Evolutionary conservation across 2,797 vertebrate species (phyloP), one percentile per base, ranked within the genome.

Genomic region (Lophius americanus): DNA sequence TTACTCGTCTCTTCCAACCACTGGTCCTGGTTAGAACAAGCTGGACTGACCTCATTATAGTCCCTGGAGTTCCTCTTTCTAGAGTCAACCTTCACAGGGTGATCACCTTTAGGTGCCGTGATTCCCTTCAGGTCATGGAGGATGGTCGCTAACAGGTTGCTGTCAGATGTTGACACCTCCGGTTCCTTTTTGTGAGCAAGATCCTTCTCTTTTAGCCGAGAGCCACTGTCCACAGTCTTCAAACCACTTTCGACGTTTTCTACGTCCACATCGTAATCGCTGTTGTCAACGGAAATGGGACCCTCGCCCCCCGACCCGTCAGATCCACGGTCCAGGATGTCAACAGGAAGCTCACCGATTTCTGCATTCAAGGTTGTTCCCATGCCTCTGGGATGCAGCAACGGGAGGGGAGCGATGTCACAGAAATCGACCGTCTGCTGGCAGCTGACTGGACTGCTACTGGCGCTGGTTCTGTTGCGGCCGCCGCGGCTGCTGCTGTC

Each of bases 391-490:
- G 80, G 63, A 3, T 44, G 81, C 23, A 63, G 69, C 70, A 78
- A 11, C 0, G 84, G 79, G 23, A 90, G 86, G 0, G 78, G 54
- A 1, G 82, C 85, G 0, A 89, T 78, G 60, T 80, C 70, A 0
- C 75, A 85, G 85, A 89, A 85, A 52, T 89, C 85, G 1, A 89
- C 76, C 0, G 86, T 83, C 54, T 87, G 85, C 60, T 82, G 85
- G 73, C 82, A 84, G 78, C 82, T 85, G 60, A 89, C 70, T 0
- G 74, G 85, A 4, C 82, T 83, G 87, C 81, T 85, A 82, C 85
- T 80, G 72, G 35, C 12, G 63, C 75, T 74, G 71, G 6, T 6
- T 37, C 12, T 53, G 8, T 41, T 42, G 47, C 35, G 8, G n/a
- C 0, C 7, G 44, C 59, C 74, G 0, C 44, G 62, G 75, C 81